Base-by-base conservation (phyloP, 2,888 invertebrate species). In the Pandemis corylana region DNA sequence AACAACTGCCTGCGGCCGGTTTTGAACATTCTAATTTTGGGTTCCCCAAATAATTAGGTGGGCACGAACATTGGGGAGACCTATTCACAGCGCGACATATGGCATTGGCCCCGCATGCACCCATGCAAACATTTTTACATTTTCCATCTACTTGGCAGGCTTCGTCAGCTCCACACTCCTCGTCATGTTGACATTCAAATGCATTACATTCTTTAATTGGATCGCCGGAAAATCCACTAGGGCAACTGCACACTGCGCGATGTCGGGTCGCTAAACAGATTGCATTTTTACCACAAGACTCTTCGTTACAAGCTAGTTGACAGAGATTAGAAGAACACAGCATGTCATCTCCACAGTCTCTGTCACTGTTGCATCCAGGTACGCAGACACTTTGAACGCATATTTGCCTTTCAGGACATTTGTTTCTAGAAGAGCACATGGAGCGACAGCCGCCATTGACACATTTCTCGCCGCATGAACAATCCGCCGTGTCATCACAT, bases 191-290 rank as follows among this genome's bases (percentile, higher is more conserved):
- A 82, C 98, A 98, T 90, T 98, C 97, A 78, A 97, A 96, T 77
- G 96, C 95, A 77, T 95, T 95, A 82, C 98, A 98, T 83, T 96
- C 96, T 78, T 95, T 96, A 75, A 95, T 95, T 0, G 98, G 97
- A 85, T 98, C 97, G 0, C 98, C 98, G 79, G 97, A 97, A 84
- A 95, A 97, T 15, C 98, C 98, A 83, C 97, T 97, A 0, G 98
- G 97, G 85, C 98, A 98, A 75, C 97, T 95, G 85, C 98, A 98
- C 5, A 98, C 95, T 63, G 97, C 96, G 61, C 97, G 95, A 88
- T 98, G 98, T 79, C 97, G 96, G 2, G 96, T 96, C 0, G 97
- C 96, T 78, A 96, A 95, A 85, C 98, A 98, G 1, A 97, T 85
- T 0, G 98, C 97, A 85, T 97, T 97, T 79, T 95, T 95, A 5